phyloP scores from a whole-genome alignment of 1,140 invertebrate species.

The Akabosia matsudoensis region DNA sequence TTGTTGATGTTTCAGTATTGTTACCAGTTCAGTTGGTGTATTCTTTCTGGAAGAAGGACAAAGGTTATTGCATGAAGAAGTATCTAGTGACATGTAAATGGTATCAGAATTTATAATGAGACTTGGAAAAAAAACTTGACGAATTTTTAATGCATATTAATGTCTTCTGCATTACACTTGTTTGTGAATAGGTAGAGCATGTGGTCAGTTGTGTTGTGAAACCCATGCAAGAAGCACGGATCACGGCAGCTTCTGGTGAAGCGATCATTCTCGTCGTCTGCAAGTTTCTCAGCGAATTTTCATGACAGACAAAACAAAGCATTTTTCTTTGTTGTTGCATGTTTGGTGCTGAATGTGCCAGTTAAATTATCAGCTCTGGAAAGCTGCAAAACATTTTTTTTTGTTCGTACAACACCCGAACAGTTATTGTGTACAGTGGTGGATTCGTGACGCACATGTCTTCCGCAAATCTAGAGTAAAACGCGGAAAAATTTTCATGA shows the following conservation, averaged over 20 bases:
- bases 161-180: background rate
- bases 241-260: background rate
- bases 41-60: background rate
- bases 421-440: no score
- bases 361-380: no score
- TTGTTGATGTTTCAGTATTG: background rate
- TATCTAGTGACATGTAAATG: background rate
- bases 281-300: background rate
- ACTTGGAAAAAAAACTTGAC: background rate
- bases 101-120: background rate
- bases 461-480: no score
- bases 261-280: background rate
- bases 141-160: background rate
- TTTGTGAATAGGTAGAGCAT: background rate
- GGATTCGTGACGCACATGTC: no score
- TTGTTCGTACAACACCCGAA: no score
- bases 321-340: no score
- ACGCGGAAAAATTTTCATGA: no score
- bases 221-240: background rate
- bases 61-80: background rate
- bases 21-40: background rate
- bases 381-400: no score
- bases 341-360: no score
- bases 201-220: background rate
- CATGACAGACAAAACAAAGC: background rate